phyloP scores from a whole-genome alignment of 2,113 vertebrate species.

The Hypanus sabinus region DNA sequence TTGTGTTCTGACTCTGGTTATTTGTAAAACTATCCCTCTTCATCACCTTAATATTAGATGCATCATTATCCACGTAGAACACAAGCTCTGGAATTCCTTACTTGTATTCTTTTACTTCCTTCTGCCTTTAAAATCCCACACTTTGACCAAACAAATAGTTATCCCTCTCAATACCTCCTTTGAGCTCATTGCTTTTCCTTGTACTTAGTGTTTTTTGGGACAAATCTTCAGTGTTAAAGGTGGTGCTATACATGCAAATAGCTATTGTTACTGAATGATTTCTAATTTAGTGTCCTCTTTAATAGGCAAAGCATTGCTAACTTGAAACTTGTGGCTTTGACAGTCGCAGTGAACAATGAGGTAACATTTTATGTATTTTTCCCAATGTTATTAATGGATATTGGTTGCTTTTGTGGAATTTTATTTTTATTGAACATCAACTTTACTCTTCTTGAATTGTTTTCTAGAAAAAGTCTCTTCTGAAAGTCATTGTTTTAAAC shows the following conservation, averaged over 20 bases:
- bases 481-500: neutral
- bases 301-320: conserved; percentile 70
- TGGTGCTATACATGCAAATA: neutral
- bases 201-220: neutral
- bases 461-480: neutral
- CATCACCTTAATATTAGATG: neutral
- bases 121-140: too few relatives aligned
- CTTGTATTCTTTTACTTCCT: neutral
- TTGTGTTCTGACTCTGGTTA: neutral
- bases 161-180: neutral
- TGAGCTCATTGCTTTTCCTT: neutral
- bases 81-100: neutral
- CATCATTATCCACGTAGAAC: neutral
- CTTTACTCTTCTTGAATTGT: neutral
- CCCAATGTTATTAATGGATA: neutral
- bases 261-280: neutral
- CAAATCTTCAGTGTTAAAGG: neutral
- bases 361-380: conserved; percentile 47
- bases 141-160: neutral
- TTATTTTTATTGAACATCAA: neutral
- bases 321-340: conserved; percentile 77
- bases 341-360: conserved; percentile 56
- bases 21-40: neutral
- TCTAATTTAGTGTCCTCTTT: conserved; percentile 40
- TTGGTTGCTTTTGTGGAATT: too few relatives aligned